Conservation (phyloP, 2,113 vertebrate species). For the Semnopithecus entellus region DNA sequence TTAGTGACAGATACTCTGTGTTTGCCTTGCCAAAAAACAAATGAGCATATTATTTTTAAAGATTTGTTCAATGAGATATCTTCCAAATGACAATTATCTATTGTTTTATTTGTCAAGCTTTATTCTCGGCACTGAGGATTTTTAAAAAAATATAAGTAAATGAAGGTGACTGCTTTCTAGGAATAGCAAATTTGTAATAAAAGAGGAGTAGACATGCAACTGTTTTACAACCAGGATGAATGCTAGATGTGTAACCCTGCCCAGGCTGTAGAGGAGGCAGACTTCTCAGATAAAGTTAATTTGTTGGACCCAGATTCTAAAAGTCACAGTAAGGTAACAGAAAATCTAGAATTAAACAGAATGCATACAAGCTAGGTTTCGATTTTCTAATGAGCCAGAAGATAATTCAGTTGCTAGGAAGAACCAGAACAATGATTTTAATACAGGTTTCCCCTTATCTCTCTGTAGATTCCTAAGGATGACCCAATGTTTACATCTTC, state of each 20-base stretch:
- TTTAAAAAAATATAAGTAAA: background rate
- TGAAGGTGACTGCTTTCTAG: conserved; percentile 36
- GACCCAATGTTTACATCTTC: background rate
- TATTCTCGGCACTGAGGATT: background rate
- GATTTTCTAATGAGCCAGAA: background rate
- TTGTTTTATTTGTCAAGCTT: background rate
- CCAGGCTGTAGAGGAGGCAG: background rate
- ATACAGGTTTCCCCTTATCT: background rate
- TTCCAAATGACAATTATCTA: background rate
- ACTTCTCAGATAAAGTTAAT: conserved; percentile 36
- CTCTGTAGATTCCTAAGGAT: background rate
- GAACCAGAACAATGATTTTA: background rate
- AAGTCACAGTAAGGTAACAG: background rate
- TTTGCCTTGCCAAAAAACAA: background rate
- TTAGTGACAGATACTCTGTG: background rate
- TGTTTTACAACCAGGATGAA: background rate
- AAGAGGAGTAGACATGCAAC: background rate
- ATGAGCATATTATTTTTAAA: background rate
- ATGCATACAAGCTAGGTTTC: background rate
- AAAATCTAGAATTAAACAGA: conserved; percentile 61
- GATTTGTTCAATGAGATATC: background rate
- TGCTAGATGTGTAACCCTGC: background rate
- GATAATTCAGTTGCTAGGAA: background rate
- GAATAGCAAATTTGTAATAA: conserved; percentile 9
- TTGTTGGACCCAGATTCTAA: conserved; percentile 18